Percentiles rank a stretch among this genome's conserved stretches.
phyloP scores from a whole-genome alignment of 1,140 invertebrate species.

The Rhyzopertha dominica region DNA sequence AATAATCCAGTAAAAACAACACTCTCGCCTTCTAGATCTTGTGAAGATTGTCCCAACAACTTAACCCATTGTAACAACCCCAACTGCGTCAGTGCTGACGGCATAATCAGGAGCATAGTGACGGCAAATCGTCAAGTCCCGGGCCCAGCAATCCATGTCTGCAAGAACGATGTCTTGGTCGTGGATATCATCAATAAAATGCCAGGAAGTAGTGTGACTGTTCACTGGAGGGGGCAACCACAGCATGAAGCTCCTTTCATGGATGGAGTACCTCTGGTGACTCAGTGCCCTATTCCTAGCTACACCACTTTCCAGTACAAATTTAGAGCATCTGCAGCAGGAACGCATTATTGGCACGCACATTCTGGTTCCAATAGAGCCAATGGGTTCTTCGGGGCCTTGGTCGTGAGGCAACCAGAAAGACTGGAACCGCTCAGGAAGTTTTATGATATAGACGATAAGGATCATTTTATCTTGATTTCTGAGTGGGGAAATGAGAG shows the following conservation, averaged over 20 bases:
- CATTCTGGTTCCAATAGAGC: slow-evolving; percentile 66
- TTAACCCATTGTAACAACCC: slow-evolving; percentile 54
- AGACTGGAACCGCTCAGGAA: slow-evolving; percentile 60
- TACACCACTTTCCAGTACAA: slow-evolving; percentile 80
- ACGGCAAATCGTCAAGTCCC: slow-evolving; percentile 77
- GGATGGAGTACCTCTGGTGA: slow-evolving; percentile 80
- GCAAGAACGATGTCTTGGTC: slow-evolving; percentile 78
- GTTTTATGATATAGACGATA: slow-evolving; percentile 72
- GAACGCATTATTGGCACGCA: slow-evolving; percentile 73
- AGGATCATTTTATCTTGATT: slow-evolving; percentile 68
- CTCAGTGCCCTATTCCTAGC: slow-evolving; percentile 77
- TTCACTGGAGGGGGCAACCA: slow-evolving; percentile 81
- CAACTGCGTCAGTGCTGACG: slow-evolving; percentile 67
- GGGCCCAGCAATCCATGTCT: slow-evolving; percentile 80
- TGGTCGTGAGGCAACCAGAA: slow-evolving; percentile 71
- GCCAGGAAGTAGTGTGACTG: slow-evolving; percentile 61
- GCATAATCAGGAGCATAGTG: slow-evolving; percentile 62
- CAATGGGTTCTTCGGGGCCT: slow-evolving; percentile 72
- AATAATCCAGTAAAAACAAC: background rate
- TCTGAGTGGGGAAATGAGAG: slow-evolving; percentile 64
- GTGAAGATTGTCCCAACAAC: slow-evolving; percentile 60
- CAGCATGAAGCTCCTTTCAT: slow-evolving; percentile 75
- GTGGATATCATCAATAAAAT: slow-evolving; percentile 78
- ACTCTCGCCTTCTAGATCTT: slow-evolving; percentile 47
- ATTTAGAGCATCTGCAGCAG: slow-evolving; percentile 63